Evolutionary conservation across 2,797 vertebrate species (phyloP), one percentile per base, ranked within the genome.

Genomic region (Crenichthys baileyi): DNA sequence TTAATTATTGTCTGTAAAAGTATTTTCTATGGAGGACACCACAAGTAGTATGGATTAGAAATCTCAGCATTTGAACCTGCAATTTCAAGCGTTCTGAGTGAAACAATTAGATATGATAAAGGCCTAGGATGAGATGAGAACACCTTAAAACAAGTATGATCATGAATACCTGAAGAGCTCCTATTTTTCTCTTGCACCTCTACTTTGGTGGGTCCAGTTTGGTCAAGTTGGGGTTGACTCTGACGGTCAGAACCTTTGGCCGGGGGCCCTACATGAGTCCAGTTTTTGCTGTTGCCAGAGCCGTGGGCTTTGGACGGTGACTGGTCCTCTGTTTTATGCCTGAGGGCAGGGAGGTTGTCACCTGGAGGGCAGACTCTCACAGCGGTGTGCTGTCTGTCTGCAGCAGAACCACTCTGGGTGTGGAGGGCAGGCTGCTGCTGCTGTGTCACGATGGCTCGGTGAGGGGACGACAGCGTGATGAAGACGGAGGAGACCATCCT

Each of bases 401-500:
- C 31, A 3, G 85, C 81, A 0, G 87, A 48, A 68, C 86, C 81
- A 31, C 85, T 90, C 82, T 92, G 92, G 39, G 92, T 86, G 56
- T 92, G 87, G 72, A 92, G 85, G 39, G 85, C 3, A 13, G 91
- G 91, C 70, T 89, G 83, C 72, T 93, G 92, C 72, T 92, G 93
- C 70, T 92, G 93, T 1, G 93, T 94, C 78, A 94, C 80, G 0
- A 92, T 95, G 82, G 94, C 94, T 31, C 94, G 94, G 82, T 89
- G 92, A 0, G 98, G 97, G n/a, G 97, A 91, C 0, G 95, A 87
- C 76, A 99, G 93, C 8, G 96, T 98, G 94, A 99, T 99, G 91
- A 97, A 98, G 83, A 98, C 88, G 0, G 97, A 98, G 0, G 98
- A 99, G 61, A 97, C 95, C 5, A 98, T 94, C 87, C 96, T 96